A percentile compares a stretch with the other conserved stretches of the same genome.
These are phyloP conservation scores for Strigamia crassipes DNA, from an alignment of 2,888 invertebrate genomes.

Conservation along the genomic window DNA sequence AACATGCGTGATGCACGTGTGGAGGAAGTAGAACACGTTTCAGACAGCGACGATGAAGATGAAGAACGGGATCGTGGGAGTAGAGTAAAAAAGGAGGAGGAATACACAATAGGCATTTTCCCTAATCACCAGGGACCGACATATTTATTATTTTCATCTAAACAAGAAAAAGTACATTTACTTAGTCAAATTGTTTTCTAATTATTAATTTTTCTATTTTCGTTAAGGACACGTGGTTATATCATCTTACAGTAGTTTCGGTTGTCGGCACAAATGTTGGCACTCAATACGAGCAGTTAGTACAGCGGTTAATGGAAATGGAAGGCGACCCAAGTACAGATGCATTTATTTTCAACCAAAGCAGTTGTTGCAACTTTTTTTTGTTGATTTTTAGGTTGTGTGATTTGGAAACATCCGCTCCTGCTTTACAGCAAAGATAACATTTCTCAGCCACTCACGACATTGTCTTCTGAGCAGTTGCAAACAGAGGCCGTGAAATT, in stretches of 20 bases:
- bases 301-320: constrained; percentile 94
- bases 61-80: constrained; percentile 64
- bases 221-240: constrained; percentile 67
- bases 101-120: constrained; percentile 89
- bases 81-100: constrained; percentile 64
- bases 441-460: constrained; percentile 85
- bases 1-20: constrained; percentile 94
- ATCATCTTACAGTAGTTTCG: constrained; percentile 82
- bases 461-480: constrained; percentile 82
- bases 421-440: constrained; percentile 88
- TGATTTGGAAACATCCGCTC: constrained; percentile 91
- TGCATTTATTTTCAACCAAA: neutral
- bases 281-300: constrained; percentile 93
- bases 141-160: constrained; percentile 86
- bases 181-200: neutral
- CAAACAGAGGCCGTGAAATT: constrained; percentile 91
- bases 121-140: constrained; percentile 92
- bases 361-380: neutral
- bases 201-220: constrained; percentile 49
- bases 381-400: constrained; percentile 68
- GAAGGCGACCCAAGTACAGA: constrained; percentile 83
- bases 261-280: constrained; percentile 84
- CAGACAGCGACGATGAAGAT: constrained; percentile 85
- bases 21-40: constrained; percentile 91
- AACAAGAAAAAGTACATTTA: constrained; percentile 81